phyloP scores from a whole-genome alignment of 2,113 vertebrate species.

The Sterrhoptilus dennistouni region DNA sequence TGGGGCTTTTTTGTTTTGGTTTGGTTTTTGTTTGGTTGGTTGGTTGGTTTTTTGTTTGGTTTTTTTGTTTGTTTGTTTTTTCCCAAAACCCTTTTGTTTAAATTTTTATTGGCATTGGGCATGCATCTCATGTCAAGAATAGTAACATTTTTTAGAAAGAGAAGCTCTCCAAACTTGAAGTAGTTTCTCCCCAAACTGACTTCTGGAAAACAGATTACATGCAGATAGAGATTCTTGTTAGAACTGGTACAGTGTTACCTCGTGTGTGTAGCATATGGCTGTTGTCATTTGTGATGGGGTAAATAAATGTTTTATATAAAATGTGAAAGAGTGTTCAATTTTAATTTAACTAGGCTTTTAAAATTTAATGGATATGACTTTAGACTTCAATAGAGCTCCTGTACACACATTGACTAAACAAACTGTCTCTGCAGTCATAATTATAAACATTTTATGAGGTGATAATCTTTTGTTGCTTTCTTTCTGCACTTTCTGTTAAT shows the following conservation, averaged over 20 bases:
- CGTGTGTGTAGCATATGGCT: background rate
- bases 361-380: conserved; percentile 25
- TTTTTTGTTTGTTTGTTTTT: accelerated
- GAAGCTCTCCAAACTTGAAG: background rate
- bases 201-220: background rate
- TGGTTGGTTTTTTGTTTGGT: accelerated
- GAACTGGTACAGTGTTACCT: background rate
- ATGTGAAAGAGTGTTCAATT: background rate
- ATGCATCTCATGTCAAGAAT: background rate
- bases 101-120: background rate
- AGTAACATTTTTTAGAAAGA: background rate
- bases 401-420: background rate
- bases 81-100: background rate
- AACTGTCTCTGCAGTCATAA: background rate
- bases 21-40: background rate
- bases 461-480: background rate
- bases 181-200: background rate
- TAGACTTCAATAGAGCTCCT: background rate
- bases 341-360: background rate
- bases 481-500: background rate
- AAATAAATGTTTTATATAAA: background rate
- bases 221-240: background rate
- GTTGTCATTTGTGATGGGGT: background rate
- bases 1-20: no score
- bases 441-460: conserved; percentile 31